phyloP scores from a whole-genome alignment of 2,888 invertebrate genomes.

The Cosmia trapezina region DNA sequence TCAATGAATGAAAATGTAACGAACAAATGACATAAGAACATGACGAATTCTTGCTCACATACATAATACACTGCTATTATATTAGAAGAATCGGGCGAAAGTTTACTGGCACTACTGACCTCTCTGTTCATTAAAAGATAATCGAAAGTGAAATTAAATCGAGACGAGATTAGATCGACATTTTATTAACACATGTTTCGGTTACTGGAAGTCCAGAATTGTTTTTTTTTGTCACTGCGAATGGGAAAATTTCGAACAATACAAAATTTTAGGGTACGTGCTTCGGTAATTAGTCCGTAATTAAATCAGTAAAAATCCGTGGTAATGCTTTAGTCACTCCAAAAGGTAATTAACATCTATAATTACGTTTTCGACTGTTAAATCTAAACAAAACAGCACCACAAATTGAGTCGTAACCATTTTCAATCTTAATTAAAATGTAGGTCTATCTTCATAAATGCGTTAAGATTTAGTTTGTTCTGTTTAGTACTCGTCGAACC shows the following conservation, averaged over 20 bases:
- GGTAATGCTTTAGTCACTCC: background rate
- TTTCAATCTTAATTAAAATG: slow-evolving; percentile 30
- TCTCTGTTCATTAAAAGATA: slow-evolving; percentile 85
- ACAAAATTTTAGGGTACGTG: slow-evolving; percentile 6
- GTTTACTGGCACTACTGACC: slow-evolving; percentile 82
- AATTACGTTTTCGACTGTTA: slow-evolving; percentile 37
- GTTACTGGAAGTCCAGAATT: slow-evolving; percentile 32
- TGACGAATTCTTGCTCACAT: slow-evolving; percentile 71
- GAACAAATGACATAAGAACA: slow-evolving; percentile 73
- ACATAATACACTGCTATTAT: slow-evolving; percentile 77
- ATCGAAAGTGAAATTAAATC: slow-evolving; percentile 89
- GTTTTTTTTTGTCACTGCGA: slow-evolving; percentile 34
- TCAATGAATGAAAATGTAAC: slow-evolving; percentile 60
- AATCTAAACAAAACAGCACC: slow-evolving; percentile 19
- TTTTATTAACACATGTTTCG: slow-evolving; percentile 78
- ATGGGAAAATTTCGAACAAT: slow-evolving; percentile 28
- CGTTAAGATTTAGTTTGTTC: slow-evolving; percentile 17
- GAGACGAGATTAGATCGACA: slow-evolving; percentile 79
- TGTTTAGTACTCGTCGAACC: slow-evolving; percentile 2
- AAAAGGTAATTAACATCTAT: slow-evolving; percentile 8
- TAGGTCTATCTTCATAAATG: slow-evolving; percentile 32
- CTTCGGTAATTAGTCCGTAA: slow-evolving; percentile 27
- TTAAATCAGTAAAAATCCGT: slow-evolving; percentile 25
- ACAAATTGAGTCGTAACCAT: slow-evolving; percentile 13
- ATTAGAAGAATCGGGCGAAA: slow-evolving; percentile 83